Conservation (phyloP, 2,797 vertebrate genomes). For the Arctocebus calabarensis region DNA sequence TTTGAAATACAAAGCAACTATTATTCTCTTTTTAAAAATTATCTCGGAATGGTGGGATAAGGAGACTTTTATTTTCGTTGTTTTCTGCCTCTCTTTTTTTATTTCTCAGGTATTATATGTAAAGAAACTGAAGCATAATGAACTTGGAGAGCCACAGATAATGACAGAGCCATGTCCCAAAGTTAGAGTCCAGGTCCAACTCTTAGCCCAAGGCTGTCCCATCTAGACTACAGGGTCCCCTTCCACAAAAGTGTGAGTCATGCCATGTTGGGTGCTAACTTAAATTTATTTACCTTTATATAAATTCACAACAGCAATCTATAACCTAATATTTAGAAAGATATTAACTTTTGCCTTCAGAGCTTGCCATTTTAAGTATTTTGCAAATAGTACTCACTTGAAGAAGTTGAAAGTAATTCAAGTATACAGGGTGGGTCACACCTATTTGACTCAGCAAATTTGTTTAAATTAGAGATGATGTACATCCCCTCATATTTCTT, state of each 20-base stretch:
- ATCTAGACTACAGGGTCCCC: neutral
- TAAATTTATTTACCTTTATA: neutral
- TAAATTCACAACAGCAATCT: neutral
- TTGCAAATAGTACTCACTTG: neutral
- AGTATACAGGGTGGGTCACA: neutral
- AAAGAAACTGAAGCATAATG: neutral
- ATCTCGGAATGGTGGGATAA: no score
- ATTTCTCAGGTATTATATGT: neutral
- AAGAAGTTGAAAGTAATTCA: neutral
- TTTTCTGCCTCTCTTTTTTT: no score
- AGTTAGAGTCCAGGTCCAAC: neutral
- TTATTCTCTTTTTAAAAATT: neutral
- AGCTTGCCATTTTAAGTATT: neutral
- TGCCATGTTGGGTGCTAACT: neutral
- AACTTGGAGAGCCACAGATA: neutral
- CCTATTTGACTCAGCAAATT: neutral
- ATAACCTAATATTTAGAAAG: neutral
- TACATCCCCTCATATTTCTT: neutral
- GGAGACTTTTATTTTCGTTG: no score
- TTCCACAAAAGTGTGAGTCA: neutral
- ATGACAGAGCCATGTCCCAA: neutral
- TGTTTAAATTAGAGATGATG: neutral
- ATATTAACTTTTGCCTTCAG: neutral
- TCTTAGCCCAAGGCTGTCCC: neutral
- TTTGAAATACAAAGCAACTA: neutral